Conservation (phyloP, 2,888 invertebrate species). For the Sarcophaga variegata region DNA sequence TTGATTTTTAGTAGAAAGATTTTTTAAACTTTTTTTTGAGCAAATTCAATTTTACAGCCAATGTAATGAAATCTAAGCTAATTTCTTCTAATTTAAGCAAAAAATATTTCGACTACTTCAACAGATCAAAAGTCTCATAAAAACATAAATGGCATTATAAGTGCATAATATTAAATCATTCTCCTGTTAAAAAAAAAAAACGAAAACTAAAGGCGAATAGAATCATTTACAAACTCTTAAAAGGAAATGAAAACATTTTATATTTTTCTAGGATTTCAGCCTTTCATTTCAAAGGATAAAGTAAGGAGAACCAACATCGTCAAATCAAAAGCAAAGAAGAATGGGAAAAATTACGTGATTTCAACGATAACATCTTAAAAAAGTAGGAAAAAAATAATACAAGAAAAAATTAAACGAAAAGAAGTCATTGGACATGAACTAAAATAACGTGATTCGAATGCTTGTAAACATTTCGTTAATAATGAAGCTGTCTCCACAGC, state of each 20-base stretch:
- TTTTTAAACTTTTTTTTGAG: constrained; percentile 9
- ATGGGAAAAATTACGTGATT: constrained; percentile 57
- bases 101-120: neutral
- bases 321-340: constrained; percentile 54
- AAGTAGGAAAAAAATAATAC: neutral
- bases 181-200: neutral
- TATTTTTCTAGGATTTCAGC: constrained; percentile 21
- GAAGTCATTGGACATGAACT: constrained; percentile 76
- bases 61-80: neutral
- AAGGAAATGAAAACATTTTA: constrained; percentile 4
- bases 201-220: neutral
- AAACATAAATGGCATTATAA: constrained; percentile 26
- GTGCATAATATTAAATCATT: constrained; percentile 26
- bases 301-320: constrained; percentile 26
- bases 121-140: neutral
- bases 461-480: constrained; percentile 32
- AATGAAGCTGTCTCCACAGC: constrained; percentile 45
- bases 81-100: constrained; percentile 11
- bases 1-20: no score
- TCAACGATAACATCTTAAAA: constrained; percentile 52
- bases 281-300: constrained; percentile 39
- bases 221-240: constrained; percentile 27
- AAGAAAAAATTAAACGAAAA: constrained; percentile 62
- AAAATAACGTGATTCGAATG: constrained; percentile 76
- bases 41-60: no score